Evolutionary conservation across 2,888 invertebrate species (phyloP), one percentile per base, ranked within the genome.

Genomic region (Trichacis sp.): DNA sequence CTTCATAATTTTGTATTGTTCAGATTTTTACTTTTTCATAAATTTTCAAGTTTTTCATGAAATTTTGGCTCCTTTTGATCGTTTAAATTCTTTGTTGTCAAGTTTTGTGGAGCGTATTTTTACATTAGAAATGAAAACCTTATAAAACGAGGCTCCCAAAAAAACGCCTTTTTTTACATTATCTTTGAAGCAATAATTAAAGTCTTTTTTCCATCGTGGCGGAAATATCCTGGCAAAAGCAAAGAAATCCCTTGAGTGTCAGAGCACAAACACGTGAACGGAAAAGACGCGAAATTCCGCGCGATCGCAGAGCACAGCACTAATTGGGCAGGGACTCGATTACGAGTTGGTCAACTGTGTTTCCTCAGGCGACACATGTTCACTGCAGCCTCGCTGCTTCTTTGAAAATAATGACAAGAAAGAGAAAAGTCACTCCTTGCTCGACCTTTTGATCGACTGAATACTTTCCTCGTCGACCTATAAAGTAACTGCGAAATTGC

Each of bases 271-370:
- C 46, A 42, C 6, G 42, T 30, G 53, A 57, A 18, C 30, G 30
- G 43, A 2, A 51, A 48, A 48, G 54, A 50, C 9, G 47, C 24
- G 53, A 47, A 38, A 17, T n/a, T 33, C 15, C 45, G 52, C 45
- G 47, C 24, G 71, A 70, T 72, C 68, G 75, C 73, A 71, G 75
- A n/a, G n/a, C 75, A 71, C 69, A 71, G 64, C 66, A 68, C 78
- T 81, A 81, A 81, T 81, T 81, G 81, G 73, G 70, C 73, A 69
- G 77, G 74, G 79, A 81, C 78, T 80, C 77, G 77, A 81, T 80
- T 80, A 79, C 78, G 73, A 73, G 72, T 68, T 59, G 64, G 69
- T 61, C 60, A 67, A 69, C 62, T 59, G 68, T 77, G 73, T 79
- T 81, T 77, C 76, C 75, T 72, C 60, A 79, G 73, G 76, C 78